Conservation (phyloP, 2,797 vertebrate genomes). For the Peromyscus aztecus region DNA sequence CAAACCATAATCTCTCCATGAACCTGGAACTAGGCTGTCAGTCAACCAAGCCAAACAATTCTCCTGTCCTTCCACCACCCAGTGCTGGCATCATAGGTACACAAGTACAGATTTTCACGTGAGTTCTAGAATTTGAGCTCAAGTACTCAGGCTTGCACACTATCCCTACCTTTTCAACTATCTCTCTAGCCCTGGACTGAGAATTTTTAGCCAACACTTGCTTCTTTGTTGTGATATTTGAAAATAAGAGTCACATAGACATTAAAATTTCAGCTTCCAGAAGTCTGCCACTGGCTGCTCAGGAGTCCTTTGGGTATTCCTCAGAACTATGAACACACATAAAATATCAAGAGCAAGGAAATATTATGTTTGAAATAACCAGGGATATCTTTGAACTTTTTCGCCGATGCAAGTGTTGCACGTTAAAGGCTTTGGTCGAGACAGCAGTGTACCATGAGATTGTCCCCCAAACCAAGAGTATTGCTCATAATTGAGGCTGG, state of each 20-base stretch:
- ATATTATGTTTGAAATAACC: conserved; percentile 7
- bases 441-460: background rate
- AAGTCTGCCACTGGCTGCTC: background rate
- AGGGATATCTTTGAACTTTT: conserved; percentile 50
- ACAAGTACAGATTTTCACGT: background rate
- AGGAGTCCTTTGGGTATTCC: background rate
- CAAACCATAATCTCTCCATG: background rate
- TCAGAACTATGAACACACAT: background rate
- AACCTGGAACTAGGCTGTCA: no score
- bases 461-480: background rate
- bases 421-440: conserved; percentile 50
- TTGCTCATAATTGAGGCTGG: background rate
- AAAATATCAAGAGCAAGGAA: background rate
- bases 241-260: conserved; percentile 32
- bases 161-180: background rate
- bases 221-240: conserved; percentile 61
- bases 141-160: background rate
- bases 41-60: background rate
- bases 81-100: background rate
- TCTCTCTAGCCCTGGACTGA: background rate
- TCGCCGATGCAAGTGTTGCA: background rate
- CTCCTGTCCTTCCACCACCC: background rate
- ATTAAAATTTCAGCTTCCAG: background rate
- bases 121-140: background rate
- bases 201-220: conserved; percentile 5